Percentiles rank a stretch among this genome's conserved stretches.
phyloP scores from a whole-genome alignment of 2,888 invertebrate genomes.

The Erpobdella octoculata region DNA sequence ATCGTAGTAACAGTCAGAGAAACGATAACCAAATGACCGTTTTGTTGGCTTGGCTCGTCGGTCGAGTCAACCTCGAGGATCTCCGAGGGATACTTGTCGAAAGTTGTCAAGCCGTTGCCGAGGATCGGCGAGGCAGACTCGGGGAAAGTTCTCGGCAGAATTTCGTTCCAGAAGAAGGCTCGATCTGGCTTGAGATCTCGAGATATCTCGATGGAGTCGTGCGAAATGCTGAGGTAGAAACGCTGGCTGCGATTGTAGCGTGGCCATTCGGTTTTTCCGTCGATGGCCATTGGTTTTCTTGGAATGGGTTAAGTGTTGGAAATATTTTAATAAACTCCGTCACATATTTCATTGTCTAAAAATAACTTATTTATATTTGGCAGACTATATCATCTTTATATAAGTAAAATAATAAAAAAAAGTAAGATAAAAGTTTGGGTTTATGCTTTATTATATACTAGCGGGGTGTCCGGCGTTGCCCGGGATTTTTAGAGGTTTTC shows the following conservation, averaged over 20 bases:
- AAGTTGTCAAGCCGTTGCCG: neutral
- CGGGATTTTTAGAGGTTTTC: too few relatives aligned
- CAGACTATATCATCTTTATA: too few relatives aligned
- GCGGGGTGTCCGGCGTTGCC: too few relatives aligned
- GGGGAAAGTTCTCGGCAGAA: constrained; percentile 10
- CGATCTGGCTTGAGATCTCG: neutral
- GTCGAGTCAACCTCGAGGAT: neutral
- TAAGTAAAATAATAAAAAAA: too few relatives aligned
- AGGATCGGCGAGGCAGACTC: neutral
- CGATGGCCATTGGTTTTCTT: too few relatives aligned
- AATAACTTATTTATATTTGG: too few relatives aligned
- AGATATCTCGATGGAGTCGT: neutral
- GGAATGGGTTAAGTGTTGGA: too few relatives aligned
- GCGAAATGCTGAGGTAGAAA: neutral
- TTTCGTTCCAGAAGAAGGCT: constrained; percentile 21
- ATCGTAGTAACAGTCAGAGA: neutral
- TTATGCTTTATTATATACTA: too few relatives aligned
- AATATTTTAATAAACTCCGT: too few relatives aligned
- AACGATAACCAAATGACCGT: neutral
- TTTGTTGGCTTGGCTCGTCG: neutral
- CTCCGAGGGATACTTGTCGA: neutral
- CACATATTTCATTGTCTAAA: too few relatives aligned
- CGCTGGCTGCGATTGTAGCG: neutral
- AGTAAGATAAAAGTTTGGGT: too few relatives aligned
- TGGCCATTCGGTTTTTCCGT: neutral